Evolutionary conservation across 2,113 vertebrate species (phyloP).

Genomic region (Hystrix brachyura): DNA sequence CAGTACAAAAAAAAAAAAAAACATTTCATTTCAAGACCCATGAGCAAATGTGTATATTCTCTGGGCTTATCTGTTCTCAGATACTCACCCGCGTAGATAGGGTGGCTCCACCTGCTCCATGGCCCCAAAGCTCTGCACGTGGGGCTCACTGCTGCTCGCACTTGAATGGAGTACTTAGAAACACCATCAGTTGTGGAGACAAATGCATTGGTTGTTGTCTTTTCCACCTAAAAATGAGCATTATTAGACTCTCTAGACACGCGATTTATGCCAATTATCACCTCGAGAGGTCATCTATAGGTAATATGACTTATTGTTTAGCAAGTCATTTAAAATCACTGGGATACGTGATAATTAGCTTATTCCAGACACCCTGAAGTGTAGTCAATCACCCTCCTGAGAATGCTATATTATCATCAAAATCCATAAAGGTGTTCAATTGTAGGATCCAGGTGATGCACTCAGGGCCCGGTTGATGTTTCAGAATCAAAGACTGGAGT

Average conservation of each 20-base stretch:
- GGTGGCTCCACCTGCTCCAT: constrained; percentile 87
- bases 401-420: neutral
- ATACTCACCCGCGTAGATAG: constrained; percentile 80
- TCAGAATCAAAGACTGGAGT: neutral
- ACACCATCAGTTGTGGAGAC: neutral
- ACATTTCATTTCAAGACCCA: neutral
- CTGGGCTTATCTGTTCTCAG: neutral
- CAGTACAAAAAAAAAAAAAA: neutral
- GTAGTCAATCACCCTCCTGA: neutral
- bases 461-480: neutral
- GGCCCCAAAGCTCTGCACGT: neutral
- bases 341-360: neutral
- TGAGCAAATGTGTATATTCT: neutral
- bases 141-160: constrained; percentile 81
- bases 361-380: neutral
- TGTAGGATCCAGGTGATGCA: neutral
- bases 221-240: constrained; percentile 70
- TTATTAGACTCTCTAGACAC: neutral
- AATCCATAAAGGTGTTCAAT: neutral
- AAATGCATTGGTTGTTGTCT: constrained; percentile 43
- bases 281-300: neutral
- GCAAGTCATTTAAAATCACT: neutral
- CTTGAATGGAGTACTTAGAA: constrained; percentile 74
- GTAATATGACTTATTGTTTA: neutral
- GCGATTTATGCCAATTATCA: neutral